Percentiles rank a stretch among this genome's conserved stretches.
These are phyloP conservation scores for Hoplodrina ambigua DNA, from an alignment of 2,888 invertebrate species.

Conservation along the genomic window DNA sequence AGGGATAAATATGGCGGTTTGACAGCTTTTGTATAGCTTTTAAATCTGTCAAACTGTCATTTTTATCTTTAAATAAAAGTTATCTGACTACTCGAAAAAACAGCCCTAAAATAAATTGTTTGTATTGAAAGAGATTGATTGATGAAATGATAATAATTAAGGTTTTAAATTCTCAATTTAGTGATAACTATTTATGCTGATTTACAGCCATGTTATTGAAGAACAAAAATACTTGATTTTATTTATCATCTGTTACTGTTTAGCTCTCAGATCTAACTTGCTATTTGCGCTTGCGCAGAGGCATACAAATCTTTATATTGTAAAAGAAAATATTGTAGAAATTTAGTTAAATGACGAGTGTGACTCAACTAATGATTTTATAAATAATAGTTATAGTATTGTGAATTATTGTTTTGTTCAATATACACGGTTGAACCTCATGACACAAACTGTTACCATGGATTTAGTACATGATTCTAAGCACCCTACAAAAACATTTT, in stretches of 20 bases:
- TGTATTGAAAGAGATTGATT: slow-evolving; percentile 8
- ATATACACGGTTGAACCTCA: not conserved
- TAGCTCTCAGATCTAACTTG: not conserved
- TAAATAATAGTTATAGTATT: no score
- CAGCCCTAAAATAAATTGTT: not conserved
- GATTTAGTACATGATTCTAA: no score
- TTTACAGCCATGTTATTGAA: not conserved
- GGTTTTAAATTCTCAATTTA: slow-evolving; percentile 5
- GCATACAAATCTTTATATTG: not conserved
- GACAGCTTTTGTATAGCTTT: no score
- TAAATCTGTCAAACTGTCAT: no score
- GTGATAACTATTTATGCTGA: not conserved
- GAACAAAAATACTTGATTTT: slow-evolving; percentile 8
- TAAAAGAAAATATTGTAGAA: slow-evolving; percentile 12
- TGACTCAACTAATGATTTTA: not conserved
- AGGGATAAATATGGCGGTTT: no score
- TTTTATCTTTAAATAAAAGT: no score
- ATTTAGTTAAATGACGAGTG: not conserved
- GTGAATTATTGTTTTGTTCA: not conserved
- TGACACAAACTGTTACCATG: no score
- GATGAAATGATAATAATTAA: not conserved
- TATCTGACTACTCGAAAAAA: no score
- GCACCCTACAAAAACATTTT: no score
- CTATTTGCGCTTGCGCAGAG: not conserved
- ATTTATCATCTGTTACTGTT: slow-evolving; percentile 6